phyloP scores from a whole-genome alignment of 2,797 vertebrate species.

The Uromys caudimaculatus region DNA sequence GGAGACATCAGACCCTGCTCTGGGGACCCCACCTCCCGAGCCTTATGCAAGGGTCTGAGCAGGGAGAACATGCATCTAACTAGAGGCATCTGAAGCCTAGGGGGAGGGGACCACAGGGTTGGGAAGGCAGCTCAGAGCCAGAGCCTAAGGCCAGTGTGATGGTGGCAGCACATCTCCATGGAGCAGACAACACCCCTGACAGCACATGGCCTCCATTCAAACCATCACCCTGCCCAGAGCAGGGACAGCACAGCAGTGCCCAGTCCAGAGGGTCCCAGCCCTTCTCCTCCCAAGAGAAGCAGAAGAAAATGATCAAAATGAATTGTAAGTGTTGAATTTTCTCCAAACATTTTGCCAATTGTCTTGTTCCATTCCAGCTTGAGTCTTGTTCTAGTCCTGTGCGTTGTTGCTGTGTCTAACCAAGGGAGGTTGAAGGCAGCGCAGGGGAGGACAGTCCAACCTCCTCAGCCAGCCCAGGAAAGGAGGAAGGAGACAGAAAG shows the following conservation, averaged over 20 bases:
- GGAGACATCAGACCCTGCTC: not conserved
- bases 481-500: not conserved
- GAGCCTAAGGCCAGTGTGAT: not conserved
- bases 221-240: not conserved
- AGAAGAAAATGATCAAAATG: not conserved
- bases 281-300: not conserved
- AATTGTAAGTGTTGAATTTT: too few species aligned
- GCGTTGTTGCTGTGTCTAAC: rapidly evolving
- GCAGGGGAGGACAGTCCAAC: not conserved
- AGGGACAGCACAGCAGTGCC: not conserved
- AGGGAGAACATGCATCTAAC: rapidly evolving
- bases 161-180: rapidly evolving
- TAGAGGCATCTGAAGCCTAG: not conserved
- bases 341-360: not conserved
- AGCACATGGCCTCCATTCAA: not conserved
- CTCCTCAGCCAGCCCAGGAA: not conserved
- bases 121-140: not conserved
- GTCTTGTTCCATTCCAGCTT: not conserved
- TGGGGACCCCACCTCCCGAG: rapidly evolving
- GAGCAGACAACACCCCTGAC: not conserved
- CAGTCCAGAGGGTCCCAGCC: rapidly evolving
- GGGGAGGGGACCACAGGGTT: not conserved
- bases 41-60: not conserved
- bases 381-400: not conserved
- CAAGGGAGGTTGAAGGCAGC: not conserved